These are phyloP conservation scores for Agriopis aurantiaria DNA, from an alignment of 2,888 invertebrate genomes.

Conservation along the genomic window DNA sequence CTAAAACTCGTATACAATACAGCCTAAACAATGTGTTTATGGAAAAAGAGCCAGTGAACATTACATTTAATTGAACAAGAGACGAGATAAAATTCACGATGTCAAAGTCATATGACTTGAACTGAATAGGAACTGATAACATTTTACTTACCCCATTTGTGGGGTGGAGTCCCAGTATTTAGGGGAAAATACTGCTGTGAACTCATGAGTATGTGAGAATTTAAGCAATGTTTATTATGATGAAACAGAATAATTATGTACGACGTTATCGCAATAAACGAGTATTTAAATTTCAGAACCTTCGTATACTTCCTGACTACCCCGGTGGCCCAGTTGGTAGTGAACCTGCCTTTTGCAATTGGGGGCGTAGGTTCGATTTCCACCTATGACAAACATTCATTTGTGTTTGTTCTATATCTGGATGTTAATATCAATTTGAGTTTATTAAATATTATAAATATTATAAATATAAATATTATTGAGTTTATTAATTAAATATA, in stretches of 20 bases:
- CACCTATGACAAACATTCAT: too few relatives aligned
- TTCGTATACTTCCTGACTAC: too few relatives aligned
- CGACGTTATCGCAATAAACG: not conserved
- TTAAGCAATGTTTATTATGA: not conserved
- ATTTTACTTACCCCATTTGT: constrained; percentile 15
- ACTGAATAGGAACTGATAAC: constrained; percentile 49
- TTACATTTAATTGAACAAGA: constrained; percentile 56
- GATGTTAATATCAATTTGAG: too few relatives aligned
- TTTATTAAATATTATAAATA: too few relatives aligned
- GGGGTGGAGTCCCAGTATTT: constrained; percentile 10
- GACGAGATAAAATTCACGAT: constrained; percentile 51
- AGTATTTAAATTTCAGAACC: too few relatives aligned
- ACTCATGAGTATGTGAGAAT: not conserved
- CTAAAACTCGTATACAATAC: not conserved
- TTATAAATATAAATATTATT: too few relatives aligned
- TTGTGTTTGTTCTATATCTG: too few relatives aligned
- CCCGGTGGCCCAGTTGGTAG: too few relatives aligned
- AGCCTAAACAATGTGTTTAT: constrained; percentile 3
- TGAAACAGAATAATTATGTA: too few relatives aligned
- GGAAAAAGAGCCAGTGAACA: constrained; percentile 34
- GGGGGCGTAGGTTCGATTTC: too few relatives aligned
- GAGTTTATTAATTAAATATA: too few relatives aligned
- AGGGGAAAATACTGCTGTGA: not conserved
- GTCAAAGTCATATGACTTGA: constrained; percentile 47
- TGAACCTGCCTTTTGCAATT: too few relatives aligned